Conservation (phyloP, 2,888 invertebrate genomes). For the Lordiphosa andalusiaca region DNA sequence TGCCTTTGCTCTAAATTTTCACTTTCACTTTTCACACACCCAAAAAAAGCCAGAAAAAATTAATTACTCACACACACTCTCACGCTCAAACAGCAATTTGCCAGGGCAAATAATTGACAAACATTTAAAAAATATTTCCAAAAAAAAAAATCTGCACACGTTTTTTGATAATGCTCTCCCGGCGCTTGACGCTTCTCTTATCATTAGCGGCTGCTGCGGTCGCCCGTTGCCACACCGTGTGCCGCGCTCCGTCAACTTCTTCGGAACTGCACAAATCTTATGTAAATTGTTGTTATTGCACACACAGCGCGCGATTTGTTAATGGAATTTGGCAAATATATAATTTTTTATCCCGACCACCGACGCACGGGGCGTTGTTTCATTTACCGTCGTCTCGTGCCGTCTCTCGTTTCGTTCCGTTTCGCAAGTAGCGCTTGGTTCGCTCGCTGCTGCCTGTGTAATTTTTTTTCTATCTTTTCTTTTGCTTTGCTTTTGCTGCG, state of each 20-base stretch:
- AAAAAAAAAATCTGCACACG: too few relatives aligned
- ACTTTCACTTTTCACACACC: slow-evolving; percentile 79
- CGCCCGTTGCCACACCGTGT: too few relatives aligned
- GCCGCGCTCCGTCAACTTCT: background rate
- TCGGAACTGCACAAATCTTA: slow-evolving; percentile 1
- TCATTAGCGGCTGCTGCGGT: too few relatives aligned
- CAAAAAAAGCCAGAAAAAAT: slow-evolving; percentile 45
- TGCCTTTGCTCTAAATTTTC: slow-evolving; percentile 71
- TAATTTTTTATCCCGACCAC: slow-evolving; percentile 25
- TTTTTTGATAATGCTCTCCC: too few relatives aligned
- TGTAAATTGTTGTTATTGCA: slow-evolving; percentile 7
- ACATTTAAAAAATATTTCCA: background rate
- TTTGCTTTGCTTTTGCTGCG: slow-evolving; percentile 6
- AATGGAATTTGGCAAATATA: slow-evolving; percentile 12
- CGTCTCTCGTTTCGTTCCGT: slow-evolving; percentile 40
- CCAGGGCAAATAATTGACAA: slow-evolving; percentile 2
- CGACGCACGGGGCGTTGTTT: slow-evolving; percentile 68
- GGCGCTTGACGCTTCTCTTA: too few relatives aligned
- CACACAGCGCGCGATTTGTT: background rate
- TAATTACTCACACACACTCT: slow-evolving; percentile 29
- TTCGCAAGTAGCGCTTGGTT: slow-evolving; percentile 42
- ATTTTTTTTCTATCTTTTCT: slow-evolving; percentile 1
- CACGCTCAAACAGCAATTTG: slow-evolving; percentile 1
- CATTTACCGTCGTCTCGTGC: slow-evolving; percentile 57
- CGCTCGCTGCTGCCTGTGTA: slow-evolving; percentile 11